phyloP scores from a whole-genome alignment of 1,140 invertebrate genomes.

The Sinella curviseta region DNA sequence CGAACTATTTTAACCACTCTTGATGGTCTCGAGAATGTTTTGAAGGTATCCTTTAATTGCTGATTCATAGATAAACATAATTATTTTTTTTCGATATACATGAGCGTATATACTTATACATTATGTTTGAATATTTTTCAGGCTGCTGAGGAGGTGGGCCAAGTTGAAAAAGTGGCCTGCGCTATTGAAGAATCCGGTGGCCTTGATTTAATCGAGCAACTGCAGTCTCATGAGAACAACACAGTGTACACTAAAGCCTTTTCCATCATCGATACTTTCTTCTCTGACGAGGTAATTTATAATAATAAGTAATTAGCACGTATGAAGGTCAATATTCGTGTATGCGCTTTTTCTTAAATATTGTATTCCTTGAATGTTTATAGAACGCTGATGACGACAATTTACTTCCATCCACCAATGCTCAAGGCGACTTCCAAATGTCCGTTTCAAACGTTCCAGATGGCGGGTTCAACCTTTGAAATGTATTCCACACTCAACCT shows the following conservation, averaged over 20 bases:
- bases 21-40: conserved; percentile 66
- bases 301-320: background rate
- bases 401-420: conserved; percentile 1
- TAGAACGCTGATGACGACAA: conserved; percentile 1
- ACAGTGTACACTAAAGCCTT: conserved; percentile 81
- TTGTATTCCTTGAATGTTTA: background rate
- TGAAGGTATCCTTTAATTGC: conserved; percentile 57
- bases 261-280: conserved; percentile 80
- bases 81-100: no score
- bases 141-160: conserved; percentile 59
- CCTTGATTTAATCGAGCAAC: conserved; percentile 71
- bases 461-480: conserved; percentile 23
- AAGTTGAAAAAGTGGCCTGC: conserved; percentile 59
- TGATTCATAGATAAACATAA: no score
- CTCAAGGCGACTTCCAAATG: conserved; percentile 11
- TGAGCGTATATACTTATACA: no score
- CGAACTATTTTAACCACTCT: conserved; percentile 64
- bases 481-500: background rate
- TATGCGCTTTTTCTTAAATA: background rate
- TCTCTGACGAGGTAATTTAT: conserved; percentile 57
- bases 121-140: conserved; percentile 1
- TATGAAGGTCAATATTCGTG: no score
- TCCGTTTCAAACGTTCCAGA: conserved; percentile 5
- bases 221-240: conserved; percentile 74
- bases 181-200: conserved; percentile 67